Evolutionary conservation across 2,888 invertebrate genomes (phyloP), one percentile per base, ranked within the genome.

Genomic region (Cremastobaeus sp.): DNA sequence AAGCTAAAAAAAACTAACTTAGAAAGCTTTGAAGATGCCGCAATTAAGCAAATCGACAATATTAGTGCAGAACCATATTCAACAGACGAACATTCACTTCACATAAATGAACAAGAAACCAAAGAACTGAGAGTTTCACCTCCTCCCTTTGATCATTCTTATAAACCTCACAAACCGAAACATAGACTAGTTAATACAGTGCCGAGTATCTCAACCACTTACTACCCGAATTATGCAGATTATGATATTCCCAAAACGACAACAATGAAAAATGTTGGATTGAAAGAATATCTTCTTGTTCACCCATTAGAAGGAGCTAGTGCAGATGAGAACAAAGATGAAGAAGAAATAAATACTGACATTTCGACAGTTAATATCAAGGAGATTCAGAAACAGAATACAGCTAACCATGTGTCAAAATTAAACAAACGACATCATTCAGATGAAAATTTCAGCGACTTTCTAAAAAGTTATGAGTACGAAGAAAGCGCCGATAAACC

Each of bases 71-170:
- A 62, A 25, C 34, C 74, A n/a, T 72, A 76, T 18, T 25, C 75
- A 5, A 74, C 81, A 1, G 17, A 9, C 68, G n/a, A 77, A 28
- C 78, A 72, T 15, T 30, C 76, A 11, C 45, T 68, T 18, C 79
- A 70, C n/a, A 78, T 84, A 2, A 79, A 81, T 54, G 81, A 82
- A 21, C 78, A 81, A 5, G 82, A 84, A 43, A 39, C 48, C 11
- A 85, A 83, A 45, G 79, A 80, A 25, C 8, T 80, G 6, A 79
- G 77, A 39, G 59, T 78, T 3, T 85, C 86, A 80, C 86, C 86
- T 0, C 78, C 84, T 9, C 83, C 85, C 0, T 86, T 85, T 37
- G 85, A 86, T 37, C 81, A 81, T 6, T 76, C 78, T 1, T 80
- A 79, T 8, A 86, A 84, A 14, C 77, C 81, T 8, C 78, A 82